Evolutionary conservation across 1,140 invertebrate genomes (phyloP).

Genomic region (Brachionus asplanchnoidis): DNA sequence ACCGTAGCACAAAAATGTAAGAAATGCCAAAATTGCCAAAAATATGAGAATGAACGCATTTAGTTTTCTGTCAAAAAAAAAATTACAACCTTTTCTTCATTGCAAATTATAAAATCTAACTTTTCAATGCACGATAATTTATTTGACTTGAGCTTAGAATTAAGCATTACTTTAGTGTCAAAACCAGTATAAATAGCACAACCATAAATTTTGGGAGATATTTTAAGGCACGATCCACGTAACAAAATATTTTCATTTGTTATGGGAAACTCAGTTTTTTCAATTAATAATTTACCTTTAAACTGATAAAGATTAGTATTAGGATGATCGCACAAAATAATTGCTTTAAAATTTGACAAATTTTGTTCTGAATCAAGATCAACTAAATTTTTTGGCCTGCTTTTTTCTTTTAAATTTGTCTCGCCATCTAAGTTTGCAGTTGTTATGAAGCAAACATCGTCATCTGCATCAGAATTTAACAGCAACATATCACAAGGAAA

Average conservation of each 20-base stretch:
- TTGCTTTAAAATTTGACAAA: conserved; percentile 60
- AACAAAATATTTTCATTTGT: conserved; percentile 70
- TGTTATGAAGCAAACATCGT: conserved; percentile 95
- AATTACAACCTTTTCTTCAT: not conserved
- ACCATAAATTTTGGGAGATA: conserved; percentile 69
- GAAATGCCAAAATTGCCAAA: conserved; percentile 77
- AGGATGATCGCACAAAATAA: conserved; percentile 61
- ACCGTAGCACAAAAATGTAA: conserved; percentile 93
- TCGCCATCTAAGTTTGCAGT: conserved; percentile 96
- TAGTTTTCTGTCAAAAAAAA: not conserved
- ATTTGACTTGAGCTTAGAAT: conserved; percentile 12
- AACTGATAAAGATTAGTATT: conserved; percentile 71
- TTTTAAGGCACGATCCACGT: conserved; percentile 72
- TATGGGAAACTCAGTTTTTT: conserved; percentile 48
- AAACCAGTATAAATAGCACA: conserved; percentile 76
- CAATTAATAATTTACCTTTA: conserved; percentile 62
- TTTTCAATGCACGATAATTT: conserved; percentile 33
- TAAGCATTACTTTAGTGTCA: conserved; percentile 68
- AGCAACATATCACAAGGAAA: conserved; percentile 76
- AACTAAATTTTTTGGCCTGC: conserved; percentile 49
- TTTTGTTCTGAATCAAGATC: conserved; percentile 50
- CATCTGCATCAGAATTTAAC: conserved; percentile 74
- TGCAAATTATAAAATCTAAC: not conserved
- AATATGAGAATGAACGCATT: conserved; percentile 33
- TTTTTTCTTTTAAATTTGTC: conserved; percentile 65